Base-by-base conservation (phyloP, 2,888 invertebrate species). In the Hirtodrosophila duncani region DNA sequence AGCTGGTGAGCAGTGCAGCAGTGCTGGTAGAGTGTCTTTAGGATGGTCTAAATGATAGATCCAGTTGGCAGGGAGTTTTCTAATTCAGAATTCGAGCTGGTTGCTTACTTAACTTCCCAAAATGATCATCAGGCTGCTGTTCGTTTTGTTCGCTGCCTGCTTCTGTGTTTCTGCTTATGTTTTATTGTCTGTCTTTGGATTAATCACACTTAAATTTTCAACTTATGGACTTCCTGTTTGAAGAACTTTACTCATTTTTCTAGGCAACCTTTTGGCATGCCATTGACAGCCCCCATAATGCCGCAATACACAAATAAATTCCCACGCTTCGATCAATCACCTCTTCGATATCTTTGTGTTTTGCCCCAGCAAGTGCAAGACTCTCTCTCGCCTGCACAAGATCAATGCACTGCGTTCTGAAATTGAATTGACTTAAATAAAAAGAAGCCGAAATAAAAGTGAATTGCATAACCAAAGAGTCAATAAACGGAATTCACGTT, bases 381-480 rank as follows among this genome's bases (percentile, higher is more conserved):
- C 30, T 16, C 36, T 21, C 14, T 9, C 10, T 9, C 17, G 7
- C 5, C 14, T 9, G 26, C 7, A 2, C 17, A 36, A 46, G 55
- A 46, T 39, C 55, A 56, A 30, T 46, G 55, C 29, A 56, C 55
- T 56, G 11, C 17, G 13, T 16, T 27, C 2, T 13, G 8, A 23
- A 31, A 11, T 18, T n/a, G n/a, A n/a, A n/a, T n/a, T n/a, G n/a
- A n/a, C n/a, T n/a, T 4, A 11, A 51, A 37, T 6, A 6, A 11
- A 24, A 26, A 20, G 5, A 16, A 42, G n/a, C 7, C 7, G 14
- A 34, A 26, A 20, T 10, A 13, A 24, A 20, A 45, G n/a, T 20
- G 10, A 34, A 49, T 44, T 49, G 46, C 49, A 60, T 49, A 60
- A 60, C 37, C 45, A 23, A 27, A 23, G n/a, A 55, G 42, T 43